Percentiles rank a stretch among this genome's conserved stretches.
Evolutionary conservation across 1,140 invertebrate species (phyloP).

Genomic region (Drosophila miranda): DNA sequence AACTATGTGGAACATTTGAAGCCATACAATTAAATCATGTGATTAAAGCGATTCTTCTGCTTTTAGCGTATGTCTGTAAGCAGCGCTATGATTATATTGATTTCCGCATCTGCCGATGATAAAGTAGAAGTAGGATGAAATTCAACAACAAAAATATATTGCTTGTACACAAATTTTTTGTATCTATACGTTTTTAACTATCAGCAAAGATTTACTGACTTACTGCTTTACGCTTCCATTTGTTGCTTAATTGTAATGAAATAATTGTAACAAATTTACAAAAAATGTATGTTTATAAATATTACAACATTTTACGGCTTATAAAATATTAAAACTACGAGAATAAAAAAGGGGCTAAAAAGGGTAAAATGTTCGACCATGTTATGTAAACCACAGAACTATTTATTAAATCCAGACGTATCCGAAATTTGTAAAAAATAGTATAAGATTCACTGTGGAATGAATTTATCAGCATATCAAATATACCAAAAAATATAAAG

Average conservation of each 20-base stretch:
- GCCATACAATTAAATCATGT: slow-evolving; percentile 67
- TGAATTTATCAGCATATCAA: slow-evolving; percentile 1
- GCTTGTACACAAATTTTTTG: slow-evolving; percentile 18
- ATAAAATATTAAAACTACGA: slow-evolving; percentile 12
- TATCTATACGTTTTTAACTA: slow-evolving; percentile 31
- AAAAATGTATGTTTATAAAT: slow-evolving; percentile 41
- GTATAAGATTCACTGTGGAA: too few relatives aligned
- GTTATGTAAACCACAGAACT: too few relatives aligned
- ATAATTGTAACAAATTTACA: slow-evolving; percentile 62
- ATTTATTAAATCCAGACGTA: slow-evolving; percentile 16
- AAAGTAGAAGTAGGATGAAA: slow-evolving; percentile 3
- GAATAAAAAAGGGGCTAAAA: too few relatives aligned
- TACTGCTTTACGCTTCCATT: slow-evolving; percentile 73
- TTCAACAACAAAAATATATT: slow-evolving; percentile 15
- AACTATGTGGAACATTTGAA: slow-evolving; percentile 94
- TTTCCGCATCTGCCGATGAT: slow-evolving; percentile 1
- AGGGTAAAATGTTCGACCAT: too few relatives aligned
- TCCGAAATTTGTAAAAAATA: too few relatives aligned
- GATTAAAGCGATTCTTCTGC: background rate
- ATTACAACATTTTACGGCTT: background rate
- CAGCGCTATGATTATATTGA: too few relatives aligned
- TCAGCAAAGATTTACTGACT: slow-evolving; percentile 62
- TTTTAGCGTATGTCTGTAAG: slow-evolving; percentile 11
- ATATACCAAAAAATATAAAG: slow-evolving; percentile 1
- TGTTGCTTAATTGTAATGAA: slow-evolving; percentile 75